A percentile compares a stretch with the other conserved stretches of the same genome.
These are phyloP conservation scores for Hippocampus abdominalis DNA, from an alignment of 2,113 vertebrate species.

Conservation along the genomic window DNA sequence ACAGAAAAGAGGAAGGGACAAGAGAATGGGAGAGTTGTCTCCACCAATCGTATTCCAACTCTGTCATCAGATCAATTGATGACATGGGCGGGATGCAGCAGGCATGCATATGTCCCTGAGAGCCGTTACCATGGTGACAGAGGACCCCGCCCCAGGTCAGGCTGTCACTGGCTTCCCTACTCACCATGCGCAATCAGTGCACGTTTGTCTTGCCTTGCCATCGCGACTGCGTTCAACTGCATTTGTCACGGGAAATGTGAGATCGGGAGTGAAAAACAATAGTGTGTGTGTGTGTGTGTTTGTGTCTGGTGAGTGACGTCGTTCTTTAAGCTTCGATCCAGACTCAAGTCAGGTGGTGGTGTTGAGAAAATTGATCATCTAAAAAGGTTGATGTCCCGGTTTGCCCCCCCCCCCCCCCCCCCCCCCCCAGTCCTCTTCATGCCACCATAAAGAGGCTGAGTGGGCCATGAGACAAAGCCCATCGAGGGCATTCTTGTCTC, in stretches of 20 bases:
- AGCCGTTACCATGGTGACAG: constrained; percentile 65
- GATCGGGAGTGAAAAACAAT: neutral
- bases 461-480: constrained; percentile 28
- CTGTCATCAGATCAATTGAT: constrained; percentile 69
- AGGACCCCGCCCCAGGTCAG: constrained; percentile 63
- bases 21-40: constrained; percentile 21
- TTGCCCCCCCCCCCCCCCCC: neutral
- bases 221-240: neutral
- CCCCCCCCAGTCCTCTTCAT: neutral
- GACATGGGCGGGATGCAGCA: constrained; percentile 54
- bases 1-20: constrained; percentile 7
- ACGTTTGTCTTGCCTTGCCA: neutral
- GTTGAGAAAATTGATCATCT: constrained; percentile 15
- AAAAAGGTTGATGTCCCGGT: constrained; percentile 12
- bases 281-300: no score
- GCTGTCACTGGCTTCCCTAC: constrained; percentile 49
- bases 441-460: constrained; percentile 11
- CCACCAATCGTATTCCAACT: constrained; percentile 50
- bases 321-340: constrained; percentile 10
- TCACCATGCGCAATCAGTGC: constrained; percentile 41
- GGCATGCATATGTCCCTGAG: constrained; percentile 46
- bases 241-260: no score
- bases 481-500: constrained; percentile 18
- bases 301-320: no score
- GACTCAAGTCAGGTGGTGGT: constrained; percentile 15